Evolutionary conservation across 2,888 invertebrate genomes (phyloP), one percentile per base, ranked within the genome.

Genomic region (Cheilosia soror): DNA sequence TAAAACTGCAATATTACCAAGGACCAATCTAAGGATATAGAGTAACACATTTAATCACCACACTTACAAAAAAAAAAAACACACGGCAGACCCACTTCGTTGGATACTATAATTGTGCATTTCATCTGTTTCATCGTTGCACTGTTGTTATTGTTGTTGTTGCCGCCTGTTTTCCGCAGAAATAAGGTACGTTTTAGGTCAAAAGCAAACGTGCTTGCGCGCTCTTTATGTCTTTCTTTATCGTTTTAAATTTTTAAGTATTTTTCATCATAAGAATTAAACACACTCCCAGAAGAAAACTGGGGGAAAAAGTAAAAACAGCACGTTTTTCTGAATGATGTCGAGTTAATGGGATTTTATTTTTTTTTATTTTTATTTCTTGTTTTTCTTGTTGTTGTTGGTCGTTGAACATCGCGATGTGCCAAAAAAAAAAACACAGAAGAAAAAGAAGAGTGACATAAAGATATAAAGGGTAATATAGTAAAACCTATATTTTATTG

Each of bases 401-500:
- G 37, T 37, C 37, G 37, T 37, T 37, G 37, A 37, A 37, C 37
- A 37, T 11, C 37, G 9, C 4, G 37, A 3, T 37, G 37, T 11
- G 37, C 37, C 9, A 11, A 37, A 37, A 37, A 37, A 11, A 37
- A 58, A 49, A 27, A 29, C 25, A 25, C 13, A 5, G n/a, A 57
- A n/a, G 6, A 20, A 53, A n/a, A 6, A 20, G 7, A 15, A 68
- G 20, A 60, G 5, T 66, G 27, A 42, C 27, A 27, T 31, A 20
- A 49, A 53, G 66, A 55, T 31, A 47, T 47, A 55, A 42, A 53
- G 68, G 53, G 55, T 55, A 55, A 55, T 68, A 37, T 42, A 62
- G 31, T 73, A 42, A 75, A 65, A 66, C 66, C 29, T 49, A 58
- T 49, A 58, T 66, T 76, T 76, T 62, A 77, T 62, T 51, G 27